Evolutionary conservation across 2,888 invertebrate genomes (phyloP).

Genomic region (Drosophila peninsularis): DNA sequence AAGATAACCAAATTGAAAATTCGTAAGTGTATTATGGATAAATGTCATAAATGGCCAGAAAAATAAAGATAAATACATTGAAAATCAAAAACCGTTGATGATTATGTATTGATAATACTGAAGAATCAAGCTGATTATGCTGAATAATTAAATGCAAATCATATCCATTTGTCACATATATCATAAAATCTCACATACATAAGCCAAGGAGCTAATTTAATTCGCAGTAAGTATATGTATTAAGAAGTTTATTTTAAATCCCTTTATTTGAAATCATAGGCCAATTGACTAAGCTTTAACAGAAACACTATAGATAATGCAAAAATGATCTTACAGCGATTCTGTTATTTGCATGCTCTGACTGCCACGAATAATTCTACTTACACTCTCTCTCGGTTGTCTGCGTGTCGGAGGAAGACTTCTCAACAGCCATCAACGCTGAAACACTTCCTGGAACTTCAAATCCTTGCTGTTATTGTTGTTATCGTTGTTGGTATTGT

Average conservation of each 20-base stretch:
- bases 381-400: constrained; percentile 14
- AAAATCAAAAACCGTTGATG: background rate
- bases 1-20: constrained; percentile 52
- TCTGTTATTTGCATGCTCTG: constrained; percentile 18
- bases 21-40: constrained; percentile 50
- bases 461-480: constrained; percentile 24
- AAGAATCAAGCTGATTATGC: too few species aligned
- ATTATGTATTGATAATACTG: too few species aligned
- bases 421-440: constrained; percentile 58
- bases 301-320: background rate
- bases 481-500: constrained; percentile 29
- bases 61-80: constrained; percentile 9
- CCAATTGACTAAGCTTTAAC: background rate
- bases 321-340: background rate
- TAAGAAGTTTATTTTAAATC: too few species aligned
- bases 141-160: too few species aligned
- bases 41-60: constrained; percentile 41
- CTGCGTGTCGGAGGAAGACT: constrained; percentile 28
- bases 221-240: too few species aligned
- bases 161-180: too few species aligned
- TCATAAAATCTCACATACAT: too few species aligned
- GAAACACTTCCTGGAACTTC: constrained; percentile 53
- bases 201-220: too few species aligned
- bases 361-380: constrained; percentile 20
- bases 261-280: too few species aligned